Percentiles rank a stretch among this genome's conserved stretches.
These are phyloP conservation scores for Agonopterix heracliana DNA, from an alignment of 2,888 invertebrate genomes.

Conservation along the genomic window DNA sequence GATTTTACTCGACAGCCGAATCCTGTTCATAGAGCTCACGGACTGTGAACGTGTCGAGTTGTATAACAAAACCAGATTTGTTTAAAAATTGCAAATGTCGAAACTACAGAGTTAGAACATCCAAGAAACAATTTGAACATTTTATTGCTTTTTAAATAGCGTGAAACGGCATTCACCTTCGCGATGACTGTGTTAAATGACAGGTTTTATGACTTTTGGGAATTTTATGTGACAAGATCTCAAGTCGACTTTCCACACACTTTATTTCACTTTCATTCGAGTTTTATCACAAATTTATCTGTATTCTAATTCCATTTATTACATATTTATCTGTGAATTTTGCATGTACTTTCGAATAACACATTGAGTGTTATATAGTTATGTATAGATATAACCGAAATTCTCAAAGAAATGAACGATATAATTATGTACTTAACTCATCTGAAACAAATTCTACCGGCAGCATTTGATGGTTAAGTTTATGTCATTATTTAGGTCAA, in stretches of 20 bases:
- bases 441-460: too few species aligned
- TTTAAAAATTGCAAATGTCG: slow-evolving; percentile 3
- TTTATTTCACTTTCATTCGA: slow-evolving; percentile 14
- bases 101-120: slow-evolving; percentile 2
- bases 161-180: slow-evolving; percentile 12
- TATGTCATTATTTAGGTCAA: too few species aligned
- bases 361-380: not conserved
- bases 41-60: too few species aligned
- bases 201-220: slow-evolving; percentile 19
- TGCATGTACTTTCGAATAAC: not conserved
- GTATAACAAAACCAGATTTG: not conserved
- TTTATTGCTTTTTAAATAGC: slow-evolving; percentile 15
- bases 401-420: too few species aligned
- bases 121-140: slow-evolving; percentile 8
- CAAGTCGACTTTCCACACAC: slow-evolving; percentile 17
- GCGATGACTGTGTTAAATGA: slow-evolving; percentile 14
- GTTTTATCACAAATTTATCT: slow-evolving; percentile 7
- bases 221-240: slow-evolving; percentile 20
- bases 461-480: too few species aligned
- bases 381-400: not conserved
- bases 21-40: too few species aligned
- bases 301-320: slow-evolving; percentile 13
- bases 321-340: not conserved
- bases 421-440: too few species aligned
- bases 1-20: too few species aligned